Conservation (phyloP, 64 coral and sea anemone species). For the Dendrophyllia cribrosa region DNA sequence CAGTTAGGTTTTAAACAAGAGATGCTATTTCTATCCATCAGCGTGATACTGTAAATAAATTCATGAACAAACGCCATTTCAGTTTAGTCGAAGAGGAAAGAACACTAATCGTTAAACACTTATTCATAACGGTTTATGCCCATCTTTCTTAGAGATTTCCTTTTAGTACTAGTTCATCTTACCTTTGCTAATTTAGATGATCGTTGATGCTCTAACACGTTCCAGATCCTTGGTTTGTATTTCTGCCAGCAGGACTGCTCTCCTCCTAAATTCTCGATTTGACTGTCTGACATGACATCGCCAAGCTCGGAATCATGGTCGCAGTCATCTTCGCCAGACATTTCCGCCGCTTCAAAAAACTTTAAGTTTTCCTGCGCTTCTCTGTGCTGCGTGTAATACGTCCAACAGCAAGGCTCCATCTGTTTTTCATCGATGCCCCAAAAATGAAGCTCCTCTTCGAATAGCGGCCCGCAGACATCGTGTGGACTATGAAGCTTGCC, state of each 20-base stretch:
- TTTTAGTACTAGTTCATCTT: neutral
- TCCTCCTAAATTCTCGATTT: constrained; percentile 20
- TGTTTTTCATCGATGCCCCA: constrained; percentile 98
- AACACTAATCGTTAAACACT: constrained; percentile 5
- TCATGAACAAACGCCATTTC: neutral
- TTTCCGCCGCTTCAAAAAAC: constrained; percentile 83
- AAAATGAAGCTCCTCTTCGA: constrained; percentile 88
- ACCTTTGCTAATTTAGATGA: constrained; percentile 91
- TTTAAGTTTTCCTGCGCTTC: constrained; percentile 96
- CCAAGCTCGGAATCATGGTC: constrained; percentile 54
- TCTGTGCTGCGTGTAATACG: constrained; percentile 91
- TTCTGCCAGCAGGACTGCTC: constrained; percentile 83
- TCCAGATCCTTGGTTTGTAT: constrained; percentile 91
- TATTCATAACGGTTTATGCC: constrained; percentile 5
- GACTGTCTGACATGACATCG: constrained; percentile 19
- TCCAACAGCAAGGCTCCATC: constrained; percentile 99
- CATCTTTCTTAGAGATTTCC: neutral
- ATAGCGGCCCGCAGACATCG: constrained; percentile 91
- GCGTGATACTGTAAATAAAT: constrained; percentile 5
- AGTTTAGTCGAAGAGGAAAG: neutral
- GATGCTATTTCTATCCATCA: neutral
- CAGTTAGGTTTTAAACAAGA: neutral
- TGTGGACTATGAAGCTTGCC: constrained; percentile 95
- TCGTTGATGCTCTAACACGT: constrained; percentile 89
- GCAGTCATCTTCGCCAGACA: constrained; percentile 57